These are phyloP conservation scores for Leucophenga montana DNA, from an alignment of 2,888 invertebrate genomes.

Conservation along the genomic window DNA sequence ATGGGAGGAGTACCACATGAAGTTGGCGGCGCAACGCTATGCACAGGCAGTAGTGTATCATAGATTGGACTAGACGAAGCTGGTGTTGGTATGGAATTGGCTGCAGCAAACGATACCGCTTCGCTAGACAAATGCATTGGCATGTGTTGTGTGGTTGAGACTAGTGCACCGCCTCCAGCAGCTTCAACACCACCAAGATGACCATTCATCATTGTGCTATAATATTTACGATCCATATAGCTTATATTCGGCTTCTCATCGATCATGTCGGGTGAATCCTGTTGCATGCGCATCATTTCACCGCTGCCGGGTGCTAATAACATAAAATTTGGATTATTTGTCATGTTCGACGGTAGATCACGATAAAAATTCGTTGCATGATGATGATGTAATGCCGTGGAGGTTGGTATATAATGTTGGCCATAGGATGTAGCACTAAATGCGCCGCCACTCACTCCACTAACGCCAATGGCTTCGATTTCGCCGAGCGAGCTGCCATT, in stretches of 20 bases:
- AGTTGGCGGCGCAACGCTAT: conserved; percentile 13
- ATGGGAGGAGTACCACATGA: conserved; percentile 64
- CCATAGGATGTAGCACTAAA: conserved; percentile 30
- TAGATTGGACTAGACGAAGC: conserved; percentile 63
- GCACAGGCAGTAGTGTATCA: conserved; percentile 53
- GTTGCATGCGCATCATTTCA: conserved; percentile 54
- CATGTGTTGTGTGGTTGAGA: neutral
- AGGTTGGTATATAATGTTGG: conserved; percentile 40
- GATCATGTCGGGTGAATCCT: conserved; percentile 65
- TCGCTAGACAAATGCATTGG: conserved; percentile 29
- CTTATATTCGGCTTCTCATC: conserved; percentile 69
- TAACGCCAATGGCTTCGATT: conserved; percentile 37
- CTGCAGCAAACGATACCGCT: conserved; percentile 32
- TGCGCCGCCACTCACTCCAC: conserved; percentile 46
- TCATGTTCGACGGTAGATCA: conserved; percentile 56
- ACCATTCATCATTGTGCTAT: conserved; percentile 47
- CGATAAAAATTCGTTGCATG: conserved; percentile 62
- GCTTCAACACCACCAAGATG: neutral
- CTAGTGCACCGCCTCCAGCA: conserved; percentile 3
- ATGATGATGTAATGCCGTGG: conserved; percentile 36
- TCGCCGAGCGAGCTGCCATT: neutral
- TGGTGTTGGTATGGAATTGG: conserved; percentile 57
- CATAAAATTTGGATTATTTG: conserved; percentile 63
- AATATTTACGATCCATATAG: conserved; percentile 69
- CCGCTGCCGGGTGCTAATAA: conserved; percentile 49